These are phyloP conservation scores for Takifugu bimaculatus DNA, from an alignment of 2,113 vertebrate species.

Conservation along the genomic window DNA sequence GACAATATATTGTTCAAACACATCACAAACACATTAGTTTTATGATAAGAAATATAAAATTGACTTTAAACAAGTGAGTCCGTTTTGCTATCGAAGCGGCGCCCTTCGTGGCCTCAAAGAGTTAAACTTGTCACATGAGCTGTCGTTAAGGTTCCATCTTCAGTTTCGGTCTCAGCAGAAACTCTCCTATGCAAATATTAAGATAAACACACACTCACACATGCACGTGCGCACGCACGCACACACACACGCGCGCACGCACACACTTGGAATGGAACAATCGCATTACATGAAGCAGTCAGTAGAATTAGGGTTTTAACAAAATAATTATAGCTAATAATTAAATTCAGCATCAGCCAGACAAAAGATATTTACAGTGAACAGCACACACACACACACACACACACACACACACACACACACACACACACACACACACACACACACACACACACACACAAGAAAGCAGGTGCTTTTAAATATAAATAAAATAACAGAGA, in stretches of 20 bases:
- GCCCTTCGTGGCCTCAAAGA: conserved; percentile 1
- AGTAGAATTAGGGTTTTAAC: conserved; percentile 43
- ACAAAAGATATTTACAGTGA: conserved; percentile 9
- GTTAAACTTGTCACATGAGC: conserved; percentile 27
- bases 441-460: conserved; percentile 2
- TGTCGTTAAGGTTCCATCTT: conserved; percentile 34
- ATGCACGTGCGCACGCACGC: conserved; percentile 6
- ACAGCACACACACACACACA: conserved; percentile 7
- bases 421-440: background rate
- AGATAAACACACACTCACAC: conserved; percentile 49
- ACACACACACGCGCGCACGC: conserved; percentile 14
- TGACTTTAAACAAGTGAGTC: background rate
- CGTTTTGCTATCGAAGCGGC: background rate
- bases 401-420: background rate
- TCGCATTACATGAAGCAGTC: conserved; percentile 38
- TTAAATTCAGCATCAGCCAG: conserved; percentile 14
- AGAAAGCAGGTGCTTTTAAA: conserved; percentile 9
- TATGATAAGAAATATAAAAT: conserved; percentile 14
- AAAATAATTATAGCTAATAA: background rate
- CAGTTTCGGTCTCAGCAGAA: conserved; percentile 60
- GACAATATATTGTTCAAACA: background rate
- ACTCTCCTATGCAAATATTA: conserved; percentile 72
- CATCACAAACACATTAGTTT: conserved; percentile 8
- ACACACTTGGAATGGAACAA: conserved; percentile 29
- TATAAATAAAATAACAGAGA: conserved; percentile 2